Evolutionary conservation across 2,888 invertebrate species (phyloP).

Genomic region (Mellilla xanthometata): DNA sequence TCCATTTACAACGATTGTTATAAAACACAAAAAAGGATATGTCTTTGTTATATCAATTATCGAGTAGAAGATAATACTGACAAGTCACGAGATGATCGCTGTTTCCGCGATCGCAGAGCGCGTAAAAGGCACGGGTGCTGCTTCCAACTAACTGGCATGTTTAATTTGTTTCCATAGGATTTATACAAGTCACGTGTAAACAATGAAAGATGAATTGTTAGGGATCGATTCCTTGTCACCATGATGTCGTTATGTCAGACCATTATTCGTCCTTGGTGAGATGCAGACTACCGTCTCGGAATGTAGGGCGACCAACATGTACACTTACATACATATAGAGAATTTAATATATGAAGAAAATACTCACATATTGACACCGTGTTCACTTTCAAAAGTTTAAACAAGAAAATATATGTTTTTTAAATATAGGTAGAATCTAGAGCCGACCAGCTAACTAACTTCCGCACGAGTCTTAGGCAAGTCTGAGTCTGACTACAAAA

Average conservation of each 20-base stretch:
- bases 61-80: conserved; percentile 42
- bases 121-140: conserved; percentile 34
- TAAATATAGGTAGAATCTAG: too few relatives aligned
- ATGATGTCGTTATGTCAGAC: conserved; percentile 12
- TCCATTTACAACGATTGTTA: conserved; percentile 32
- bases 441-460: too few relatives aligned
- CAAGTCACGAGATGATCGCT: conserved; percentile 39
- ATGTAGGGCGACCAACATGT: conserved; percentile 3
- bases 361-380: neutral
- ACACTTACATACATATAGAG: too few relatives aligned
- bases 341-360: too few relatives aligned
- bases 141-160: conserved; percentile 45
- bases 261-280: too few relatives aligned
- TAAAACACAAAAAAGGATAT: conserved; percentile 35
- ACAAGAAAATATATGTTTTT: too few relatives aligned
- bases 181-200: conserved; percentile 58
- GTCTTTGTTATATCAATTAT: conserved; percentile 52
- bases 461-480: too few relatives aligned
- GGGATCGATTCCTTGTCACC: conserved; percentile 29
- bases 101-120: conserved; percentile 35
- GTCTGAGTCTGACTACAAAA: too few relatives aligned
- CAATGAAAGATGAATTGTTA: conserved; percentile 42
- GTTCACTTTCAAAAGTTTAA: too few relatives aligned
- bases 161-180: conserved; percentile 41
- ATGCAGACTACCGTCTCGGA: conserved; percentile 3